Evolutionary conservation across 1,140 invertebrate genomes (phyloP).

Genomic region (Psilanteris sp.): DNA sequence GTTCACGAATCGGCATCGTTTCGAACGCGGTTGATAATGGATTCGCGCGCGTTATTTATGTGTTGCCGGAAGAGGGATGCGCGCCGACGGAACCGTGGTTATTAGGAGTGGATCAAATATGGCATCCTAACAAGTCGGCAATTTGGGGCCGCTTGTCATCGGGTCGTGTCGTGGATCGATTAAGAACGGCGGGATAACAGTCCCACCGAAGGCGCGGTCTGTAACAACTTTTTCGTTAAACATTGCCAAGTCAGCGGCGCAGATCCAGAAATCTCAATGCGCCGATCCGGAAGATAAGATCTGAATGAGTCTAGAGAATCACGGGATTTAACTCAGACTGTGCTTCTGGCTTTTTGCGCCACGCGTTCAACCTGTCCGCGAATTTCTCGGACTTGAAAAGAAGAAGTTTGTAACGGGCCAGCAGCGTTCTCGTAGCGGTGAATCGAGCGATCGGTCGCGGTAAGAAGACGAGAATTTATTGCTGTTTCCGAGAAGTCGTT

Average conservation of each 20-base stretch:
- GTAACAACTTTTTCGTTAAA: constrained; percentile 50
- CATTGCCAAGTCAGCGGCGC: not conserved
- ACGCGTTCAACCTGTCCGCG: constrained; percentile 70
- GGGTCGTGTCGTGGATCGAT: too few species aligned
- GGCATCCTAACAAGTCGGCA: too few species aligned
- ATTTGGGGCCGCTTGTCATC: too few species aligned
- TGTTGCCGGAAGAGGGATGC: too few species aligned
- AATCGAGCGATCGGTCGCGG: constrained; percentile 44
- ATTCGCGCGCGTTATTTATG: constrained; percentile 17
- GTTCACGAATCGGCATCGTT: constrained; percentile 69
- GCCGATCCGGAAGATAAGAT: constrained; percentile 39
- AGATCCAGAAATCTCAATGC: constrained; percentile 22
- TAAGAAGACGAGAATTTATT: constrained; percentile 69
- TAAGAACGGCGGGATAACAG: constrained; percentile 1
- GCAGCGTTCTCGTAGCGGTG: constrained; percentile 69
- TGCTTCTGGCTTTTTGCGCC: constrained; percentile 66
- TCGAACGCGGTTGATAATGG: constrained; percentile 34
- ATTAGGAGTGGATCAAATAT: too few species aligned
- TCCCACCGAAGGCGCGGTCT: constrained; percentile 22
- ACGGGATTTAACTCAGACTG: constrained; percentile 44
- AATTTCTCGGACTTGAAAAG: constrained; percentile 64
- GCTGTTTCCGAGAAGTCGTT: constrained; percentile 62
- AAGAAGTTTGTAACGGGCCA: constrained; percentile 68
- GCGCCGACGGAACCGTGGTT: too few species aligned
- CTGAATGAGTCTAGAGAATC: constrained; percentile 41